These are phyloP conservation scores for Xiphias gladius DNA, from an alignment of 2,113 vertebrate genomes.

Conservation along the genomic window DNA sequence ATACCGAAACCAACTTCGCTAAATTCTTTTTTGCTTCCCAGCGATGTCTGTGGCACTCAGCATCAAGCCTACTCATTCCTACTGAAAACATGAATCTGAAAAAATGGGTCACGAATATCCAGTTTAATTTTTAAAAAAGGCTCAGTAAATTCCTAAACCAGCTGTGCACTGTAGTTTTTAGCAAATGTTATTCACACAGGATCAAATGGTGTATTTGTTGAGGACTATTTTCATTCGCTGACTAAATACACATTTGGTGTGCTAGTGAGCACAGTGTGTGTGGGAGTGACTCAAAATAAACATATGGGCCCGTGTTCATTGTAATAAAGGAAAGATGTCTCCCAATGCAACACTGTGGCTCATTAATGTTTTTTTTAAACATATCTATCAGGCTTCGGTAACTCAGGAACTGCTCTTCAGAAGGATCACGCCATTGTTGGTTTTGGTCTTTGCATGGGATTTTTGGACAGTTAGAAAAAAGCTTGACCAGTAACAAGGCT, in stretches of 20 bases:
- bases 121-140: neutral
- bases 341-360: neutral
- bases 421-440: neutral
- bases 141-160: neutral
- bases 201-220: neutral
- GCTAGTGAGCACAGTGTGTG: neutral
- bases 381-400: neutral
- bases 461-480: neutral
- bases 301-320: neutral
- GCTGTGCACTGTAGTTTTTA: neutral
- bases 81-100: neutral
- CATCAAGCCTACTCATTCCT: neutral
- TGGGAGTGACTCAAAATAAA: slow-evolving; percentile 27
- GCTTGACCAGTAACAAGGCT: neutral
- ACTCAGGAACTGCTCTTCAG: neutral
- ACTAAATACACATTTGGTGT: slow-evolving; percentile 8
- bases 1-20: neutral
- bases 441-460: neutral
- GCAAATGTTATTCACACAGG: neutral
- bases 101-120: neutral
- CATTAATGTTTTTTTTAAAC: neutral
- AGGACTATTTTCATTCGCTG: slow-evolving; percentile 16
- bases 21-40: neutral
- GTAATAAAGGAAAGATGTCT: slow-evolving; percentile 2
- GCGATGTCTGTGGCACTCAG: neutral